These are phyloP conservation scores for Brachyptera putata DNA, from an alignment of 2,888 invertebrate species.

Conservation along the genomic window DNA sequence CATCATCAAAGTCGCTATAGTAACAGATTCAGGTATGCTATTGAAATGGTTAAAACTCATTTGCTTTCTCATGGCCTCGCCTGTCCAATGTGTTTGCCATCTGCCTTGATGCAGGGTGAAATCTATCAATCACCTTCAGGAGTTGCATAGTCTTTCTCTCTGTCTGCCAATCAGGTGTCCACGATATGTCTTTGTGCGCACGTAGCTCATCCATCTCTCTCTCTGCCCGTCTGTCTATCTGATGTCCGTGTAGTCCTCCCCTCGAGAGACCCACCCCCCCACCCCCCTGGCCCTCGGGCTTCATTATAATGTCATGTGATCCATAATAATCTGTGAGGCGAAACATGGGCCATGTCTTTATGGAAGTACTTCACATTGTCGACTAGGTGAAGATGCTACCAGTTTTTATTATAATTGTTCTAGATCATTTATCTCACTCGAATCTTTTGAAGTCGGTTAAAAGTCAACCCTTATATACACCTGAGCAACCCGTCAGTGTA, in stretches of 20 bases:
- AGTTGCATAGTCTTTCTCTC: slow-evolving; percentile 17
- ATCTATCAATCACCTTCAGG: slow-evolving; percentile 29
- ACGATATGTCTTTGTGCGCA: slow-evolving; percentile 28
- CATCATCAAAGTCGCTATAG: slow-evolving; percentile 9
- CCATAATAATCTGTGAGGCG: no score
- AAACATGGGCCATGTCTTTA: no score
- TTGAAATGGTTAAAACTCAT: slow-evolving; percentile 17
- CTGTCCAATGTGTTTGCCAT: slow-evolving; percentile 11
- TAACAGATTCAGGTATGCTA: no score
- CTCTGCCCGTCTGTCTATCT: slow-evolving; percentile 23
- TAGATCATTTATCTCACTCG: no score
- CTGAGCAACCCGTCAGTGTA: no score
- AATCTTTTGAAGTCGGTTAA: no score
- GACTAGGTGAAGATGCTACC: no score
- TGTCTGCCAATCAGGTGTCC: slow-evolving; percentile 28
- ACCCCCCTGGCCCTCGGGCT: not conserved
- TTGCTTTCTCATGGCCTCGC: slow-evolving; percentile 18
- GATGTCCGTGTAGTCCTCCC: not conserved
- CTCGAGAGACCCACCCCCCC: not conserved
- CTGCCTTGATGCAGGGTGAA: slow-evolving; percentile 21
- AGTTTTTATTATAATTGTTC: no score
- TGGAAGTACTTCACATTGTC: no score
- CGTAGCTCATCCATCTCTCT: slow-evolving; percentile 26
- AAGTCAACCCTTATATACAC: no score
- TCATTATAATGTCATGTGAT: no score